These are phyloP conservation scores for Gari tellinella DNA, from an alignment of 2,888 invertebrate genomes.

Conservation along the genomic window DNA sequence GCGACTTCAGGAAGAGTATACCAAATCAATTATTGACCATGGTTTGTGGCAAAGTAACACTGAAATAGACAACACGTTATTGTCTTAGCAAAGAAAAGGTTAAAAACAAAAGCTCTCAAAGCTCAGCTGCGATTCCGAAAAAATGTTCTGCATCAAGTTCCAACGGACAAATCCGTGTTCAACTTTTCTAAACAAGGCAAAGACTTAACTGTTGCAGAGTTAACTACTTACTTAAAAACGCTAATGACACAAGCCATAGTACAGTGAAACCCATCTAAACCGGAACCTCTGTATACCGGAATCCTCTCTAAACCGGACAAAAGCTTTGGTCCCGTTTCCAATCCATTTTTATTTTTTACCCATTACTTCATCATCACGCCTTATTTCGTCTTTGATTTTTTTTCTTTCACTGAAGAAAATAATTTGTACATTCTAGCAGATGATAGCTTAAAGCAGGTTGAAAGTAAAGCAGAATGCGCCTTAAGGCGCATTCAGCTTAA, in stretches of 20 bases:
- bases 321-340: no score
- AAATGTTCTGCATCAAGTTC: slow-evolving; percentile 8
- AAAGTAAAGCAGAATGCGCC: no score
- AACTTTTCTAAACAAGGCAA: slow-evolving; percentile 20
- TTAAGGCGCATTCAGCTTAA: no score
- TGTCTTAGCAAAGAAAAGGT: slow-evolving; percentile 4
- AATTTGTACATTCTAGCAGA: no score
- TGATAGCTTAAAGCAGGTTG: no score
- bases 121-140: slow-evolving; percentile 21
- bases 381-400: no score
- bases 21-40: slow-evolving; percentile 9
- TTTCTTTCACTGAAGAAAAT: no score
- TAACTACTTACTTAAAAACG: slow-evolving; percentile 25
- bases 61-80: slow-evolving; percentile 18
- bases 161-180: slow-evolving; percentile 10
- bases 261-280: no score
- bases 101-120: slow-evolving; percentile 11
- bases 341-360: no score
- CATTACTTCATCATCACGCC: no score
- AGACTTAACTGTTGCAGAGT: slow-evolving; percentile 22
- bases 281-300: no score
- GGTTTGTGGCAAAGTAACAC: slow-evolving; percentile 14
- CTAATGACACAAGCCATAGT: slow-evolving; percentile 27
- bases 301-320: no score
- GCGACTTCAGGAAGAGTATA: slow-evolving; percentile 11